phyloP scores from a whole-genome alignment of 2,797 vertebrate species.

The Gallinago stenura region DNA sequence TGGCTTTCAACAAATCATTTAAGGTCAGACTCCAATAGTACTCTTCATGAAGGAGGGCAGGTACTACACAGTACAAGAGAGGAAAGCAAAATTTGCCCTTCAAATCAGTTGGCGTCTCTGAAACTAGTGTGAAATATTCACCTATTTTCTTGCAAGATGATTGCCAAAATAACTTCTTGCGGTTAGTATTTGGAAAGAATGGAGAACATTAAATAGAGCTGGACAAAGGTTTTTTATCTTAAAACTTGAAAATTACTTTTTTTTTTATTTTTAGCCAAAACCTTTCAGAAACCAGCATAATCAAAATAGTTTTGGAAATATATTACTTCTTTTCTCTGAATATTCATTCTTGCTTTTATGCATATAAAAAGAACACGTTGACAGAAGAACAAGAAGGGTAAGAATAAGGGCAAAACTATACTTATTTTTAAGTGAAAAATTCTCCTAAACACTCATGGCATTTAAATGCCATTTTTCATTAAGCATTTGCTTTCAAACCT shows the following conservation, averaged over 20 bases:
- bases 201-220: neutral
- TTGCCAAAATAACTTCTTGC: neutral
- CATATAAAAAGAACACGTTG: neutral
- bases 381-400: neutral
- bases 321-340: neutral
- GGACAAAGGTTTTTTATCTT: neutral
- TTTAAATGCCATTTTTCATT: neutral
- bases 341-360: neutral
- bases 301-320: neutral
- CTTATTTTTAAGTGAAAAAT: neutral
- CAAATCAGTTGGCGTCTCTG: neutral
- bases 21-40: slow-evolving; percentile 19
- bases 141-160: neutral
- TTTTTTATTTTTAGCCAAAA: no score
- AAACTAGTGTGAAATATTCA: neutral
- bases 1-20: slow-evolving; percentile 35
- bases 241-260: no score
- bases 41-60: neutral
- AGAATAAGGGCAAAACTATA: neutral
- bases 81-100: slow-evolving; percentile 41
- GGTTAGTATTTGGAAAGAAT: neutral
- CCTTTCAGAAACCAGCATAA: neutral
- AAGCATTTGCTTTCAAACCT: neutral
- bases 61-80: neutral
- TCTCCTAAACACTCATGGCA: neutral